Base-by-base conservation (phyloP, 2,113 vertebrate genomes). In the Callipepla squamata region DNA sequence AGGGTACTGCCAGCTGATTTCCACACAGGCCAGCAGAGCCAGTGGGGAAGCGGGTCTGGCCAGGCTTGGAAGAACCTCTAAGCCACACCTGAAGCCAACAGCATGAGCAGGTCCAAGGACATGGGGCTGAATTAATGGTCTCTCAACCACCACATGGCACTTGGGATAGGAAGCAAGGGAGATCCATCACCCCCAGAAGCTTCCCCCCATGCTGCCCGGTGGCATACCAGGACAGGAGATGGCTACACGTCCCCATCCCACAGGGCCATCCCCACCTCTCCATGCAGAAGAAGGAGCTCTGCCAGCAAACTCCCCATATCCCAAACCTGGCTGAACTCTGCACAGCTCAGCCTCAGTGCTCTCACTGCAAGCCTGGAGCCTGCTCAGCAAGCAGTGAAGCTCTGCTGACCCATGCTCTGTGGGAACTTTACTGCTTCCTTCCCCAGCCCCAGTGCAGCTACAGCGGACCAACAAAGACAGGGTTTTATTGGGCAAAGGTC, bases 361-460 rank as follows among this genome's bases (percentile, higher is more conserved):
- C 92, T 87, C 79, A 93, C n/a, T 2, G 53, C 58, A 80, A 86
- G 72, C 48, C 65, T 32, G 14, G 40, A 74, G 78, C 58, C 78
- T 7, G 7, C 93, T 95, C 30, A 6, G 74, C 9, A 50, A 95
- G 91, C 87, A 72, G 85, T 70, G 76, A 93, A 94, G 93, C 0
- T 0, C 58, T 81, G 87, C 92, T 0, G 38, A 51, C 69, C 69
- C 12, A 6, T 0, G 0, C 61, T 51, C n/a, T 17, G 92, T 77
- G 80, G 93, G 79, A 96, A 73, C 82, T 94, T 95, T 67, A 90
- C 78, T 50, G 62, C 81, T 97, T 94, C 95, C 93, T 96, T 94
- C 94, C 93, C 81, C 65, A 62, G 73, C 53, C 57, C 6, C 3
- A 77, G 55, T 12, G 3, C n/a, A 51, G 85, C 85, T 85, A 40